Base-by-base conservation (phyloP, 2,113 vertebrate genomes). In the Seriola rivoliana region DNA sequence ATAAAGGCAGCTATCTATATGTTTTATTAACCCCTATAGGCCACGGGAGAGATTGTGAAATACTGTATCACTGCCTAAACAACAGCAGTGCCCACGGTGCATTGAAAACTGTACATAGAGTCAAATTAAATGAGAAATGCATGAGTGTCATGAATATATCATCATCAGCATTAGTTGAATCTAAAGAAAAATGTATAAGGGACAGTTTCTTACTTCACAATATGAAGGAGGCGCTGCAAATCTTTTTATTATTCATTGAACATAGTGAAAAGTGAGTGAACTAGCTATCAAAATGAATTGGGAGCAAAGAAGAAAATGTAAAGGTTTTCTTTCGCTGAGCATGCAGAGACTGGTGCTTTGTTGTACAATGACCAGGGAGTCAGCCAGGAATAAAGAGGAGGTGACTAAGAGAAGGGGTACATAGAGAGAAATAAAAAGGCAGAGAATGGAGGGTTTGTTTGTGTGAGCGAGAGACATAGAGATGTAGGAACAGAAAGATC, bases 241-340 rank as follows among this genome's bases (percentile, higher is more conserved):
- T 91, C 75, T 58, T 84, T 89, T 89, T 91, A 80, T 89, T 92
- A 91, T 92, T 92, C 89, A 93, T 63, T 88, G 85, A 84, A 88
- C 71, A 84, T 8, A 67, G 74, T 82, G 71, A 69, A 74, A 84
- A 69, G 65, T 50, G 75, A 84, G 57, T 52, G 76, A 88, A 88
- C 82, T 46, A 90, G 92, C 85, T 77, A 88, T 91, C 82, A 92
- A 90, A 90, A 92, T 55, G 63, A 88, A 91, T 86, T 73, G 48
- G 72, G 50, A 82, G 88, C 67, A 80, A 83, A 81, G 58, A 42
- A 40, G 60, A 71, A 88, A 88, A 76, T 34, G 60, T 71, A 72
- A 77, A 85, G 75, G 72, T 86, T 87, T 82, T 79, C 68, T 89
- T 92, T 75, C 87, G 90, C 92, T 89, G 85, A 88, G 86, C 62